Evolutionary conservation across 2,797 vertebrate species (phyloP).

Genomic region (Synanceia verrucosa): DNA sequence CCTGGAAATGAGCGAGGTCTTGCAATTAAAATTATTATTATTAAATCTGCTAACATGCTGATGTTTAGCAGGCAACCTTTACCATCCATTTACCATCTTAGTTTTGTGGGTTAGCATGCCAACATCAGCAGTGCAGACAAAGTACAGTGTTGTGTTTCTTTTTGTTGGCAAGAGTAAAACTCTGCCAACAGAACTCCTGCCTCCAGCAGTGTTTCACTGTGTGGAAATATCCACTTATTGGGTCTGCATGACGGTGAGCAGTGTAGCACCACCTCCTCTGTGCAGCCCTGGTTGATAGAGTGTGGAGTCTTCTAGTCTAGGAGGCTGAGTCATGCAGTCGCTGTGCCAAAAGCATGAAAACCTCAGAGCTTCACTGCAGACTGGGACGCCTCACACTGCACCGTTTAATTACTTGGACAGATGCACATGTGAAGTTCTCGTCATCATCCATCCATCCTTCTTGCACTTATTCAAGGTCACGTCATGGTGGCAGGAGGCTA

Average conservation of each 20-base stretch:
- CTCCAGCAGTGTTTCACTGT: background rate
- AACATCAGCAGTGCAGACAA: background rate
- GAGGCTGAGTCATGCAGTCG: conserved; percentile 59
- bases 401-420: conserved; percentile 40
- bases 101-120: background rate
- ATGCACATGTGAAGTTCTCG: conserved; percentile 12
- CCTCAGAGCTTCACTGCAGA: conserved; percentile 34
- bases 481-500: background rate
- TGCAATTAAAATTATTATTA: background rate
- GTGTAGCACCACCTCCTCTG: conserved; percentile 38
- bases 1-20: background rate
- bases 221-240: conserved; percentile 32
- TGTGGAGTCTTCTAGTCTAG: conserved; percentile 63
- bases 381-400: conserved; percentile 25
- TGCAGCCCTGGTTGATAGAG: conserved; percentile 28
- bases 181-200: background rate
- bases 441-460: conserved; percentile 10
- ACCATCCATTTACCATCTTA: background rate
- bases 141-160: background rate
- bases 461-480: background rate
- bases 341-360: conserved; percentile 51
- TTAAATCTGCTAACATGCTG: background rate
- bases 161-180: conserved; percentile 5
- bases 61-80: background rate
- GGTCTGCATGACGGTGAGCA: conserved; percentile 10